A percentile compares a stretch with the other conserved stretches of the same genome.
These are phyloP conservation scores for Phalacrocorax carbo DNA, from an alignment of 2,113 vertebrate genomes.

Conservation along the genomic window DNA sequence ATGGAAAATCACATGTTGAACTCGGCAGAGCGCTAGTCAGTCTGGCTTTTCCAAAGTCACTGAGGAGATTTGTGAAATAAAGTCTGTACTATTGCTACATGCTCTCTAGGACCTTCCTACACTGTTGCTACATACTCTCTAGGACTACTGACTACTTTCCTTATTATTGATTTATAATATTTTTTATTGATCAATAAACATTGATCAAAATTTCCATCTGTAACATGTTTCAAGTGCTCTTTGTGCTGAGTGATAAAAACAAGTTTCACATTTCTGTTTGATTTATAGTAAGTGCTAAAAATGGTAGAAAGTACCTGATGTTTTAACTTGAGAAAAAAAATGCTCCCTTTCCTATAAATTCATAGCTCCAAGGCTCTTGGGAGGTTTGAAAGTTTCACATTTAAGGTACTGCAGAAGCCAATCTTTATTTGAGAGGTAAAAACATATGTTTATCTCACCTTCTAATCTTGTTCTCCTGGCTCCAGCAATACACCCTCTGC, in stretches of 20 bases:
- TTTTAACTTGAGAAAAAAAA: neutral
- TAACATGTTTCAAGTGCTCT: neutral
- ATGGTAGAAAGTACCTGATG: neutral
- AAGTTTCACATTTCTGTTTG: neutral
- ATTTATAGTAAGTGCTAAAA: neutral
- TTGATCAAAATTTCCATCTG: neutral
- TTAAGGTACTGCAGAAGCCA: constrained; percentile 7
- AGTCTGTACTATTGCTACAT: neutral
- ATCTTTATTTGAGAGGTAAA: constrained; percentile 35
- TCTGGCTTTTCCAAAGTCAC: neutral
- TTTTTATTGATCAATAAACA: neutral
- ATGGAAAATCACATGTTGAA: neutral
- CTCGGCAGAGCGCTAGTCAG: neutral
- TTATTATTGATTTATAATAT: neutral
- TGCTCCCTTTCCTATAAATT: neutral
- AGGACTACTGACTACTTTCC: neutral
- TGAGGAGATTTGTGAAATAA: neutral
- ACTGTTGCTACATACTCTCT: neutral
- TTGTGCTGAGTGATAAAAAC: neutral
- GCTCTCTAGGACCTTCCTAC: neutral
- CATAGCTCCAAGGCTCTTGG: neutral
- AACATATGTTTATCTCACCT: constrained; percentile 52
- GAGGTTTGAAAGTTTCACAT: neutral
- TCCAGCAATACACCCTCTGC: neutral
- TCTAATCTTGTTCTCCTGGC: constrained; percentile 49